Evolutionary conservation across 2,797 vertebrate species (phyloP).

Genomic region (Rhinella marina): DNA sequence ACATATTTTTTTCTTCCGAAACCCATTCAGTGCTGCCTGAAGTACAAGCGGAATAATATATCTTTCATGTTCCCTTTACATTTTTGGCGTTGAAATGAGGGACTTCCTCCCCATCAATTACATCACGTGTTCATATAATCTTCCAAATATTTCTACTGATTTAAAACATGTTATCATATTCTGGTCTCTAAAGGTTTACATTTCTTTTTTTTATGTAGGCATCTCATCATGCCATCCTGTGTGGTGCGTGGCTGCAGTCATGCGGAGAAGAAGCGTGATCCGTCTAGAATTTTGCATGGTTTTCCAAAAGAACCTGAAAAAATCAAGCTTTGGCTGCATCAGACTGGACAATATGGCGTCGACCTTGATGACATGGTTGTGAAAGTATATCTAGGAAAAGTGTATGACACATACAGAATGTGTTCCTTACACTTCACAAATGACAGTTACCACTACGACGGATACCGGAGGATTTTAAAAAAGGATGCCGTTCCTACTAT

Average conservation of each 20-base stretch:
- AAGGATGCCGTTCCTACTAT: background rate
- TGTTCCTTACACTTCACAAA: conserved; percentile 17
- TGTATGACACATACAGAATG: background rate
- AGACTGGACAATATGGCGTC: background rate
- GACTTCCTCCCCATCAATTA: too few species aligned
- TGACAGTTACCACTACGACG: conserved; percentile 1
- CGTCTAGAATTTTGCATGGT: background rate
- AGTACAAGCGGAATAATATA: too few species aligned
- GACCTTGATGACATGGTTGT: background rate
- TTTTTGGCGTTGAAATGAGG: too few species aligned
- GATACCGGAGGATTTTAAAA: background rate
- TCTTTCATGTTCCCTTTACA: too few species aligned
- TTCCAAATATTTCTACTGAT: too few species aligned
- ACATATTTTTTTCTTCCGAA: too few species aligned
- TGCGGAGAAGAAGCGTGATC: background rate
- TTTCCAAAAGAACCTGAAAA: conserved; percentile 7
- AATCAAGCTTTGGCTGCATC: conserved; percentile 5
- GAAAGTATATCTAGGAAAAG: background rate
- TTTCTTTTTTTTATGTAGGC: background rate
- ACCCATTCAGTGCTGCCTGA: too few species aligned
- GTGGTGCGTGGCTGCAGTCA: background rate
- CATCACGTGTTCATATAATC: too few species aligned
- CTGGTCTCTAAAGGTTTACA: too few species aligned
- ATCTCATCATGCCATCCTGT: conserved; percentile 5
- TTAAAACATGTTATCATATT: too few species aligned